Base-by-base conservation (phyloP, 30 jellyfish, hydroid and myxozoan genomes). In the Aurelia sp. region DNA sequence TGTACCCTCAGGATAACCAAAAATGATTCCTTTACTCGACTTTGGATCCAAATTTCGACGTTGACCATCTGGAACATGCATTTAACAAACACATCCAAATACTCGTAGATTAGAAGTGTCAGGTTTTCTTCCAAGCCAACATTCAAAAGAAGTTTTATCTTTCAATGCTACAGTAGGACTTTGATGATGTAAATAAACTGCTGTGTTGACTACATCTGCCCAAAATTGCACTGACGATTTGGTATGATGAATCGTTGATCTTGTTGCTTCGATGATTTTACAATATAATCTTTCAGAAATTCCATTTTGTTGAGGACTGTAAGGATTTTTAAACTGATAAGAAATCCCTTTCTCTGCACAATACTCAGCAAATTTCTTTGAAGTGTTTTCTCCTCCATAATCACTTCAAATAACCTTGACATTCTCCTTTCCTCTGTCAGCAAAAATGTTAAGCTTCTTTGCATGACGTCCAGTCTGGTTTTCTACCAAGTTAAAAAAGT, bases 181-280 rank as follows among this genome's bases (percentile, higher is more conserved):
- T 17, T 73, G 80, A 65, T 85, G 74, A 21, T 68, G 76, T 48
- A 73, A 40, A 85, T 85, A 74, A 22, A 53, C 89, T 4, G 95
- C 89, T 55, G 93, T 83, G 81, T 61, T 83, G 1, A 71, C 86
- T 61, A 85, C 89, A 51, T 85, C 95, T 65, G 95, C 95, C 95
- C 89, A 73, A 50, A 73, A 85, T 1, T 41, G 66, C 41, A 62
- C 1, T 27, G 33, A 2, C 33, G 2, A 27, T 2, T 27, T 27
- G 1, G 33, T 2, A 27, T 27, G 33, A 27, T 27, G 33, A 27
- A 27, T 27, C 33, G 2, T 27, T 27, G 33, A 27, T 27, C 33
- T 27, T 27, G 33, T 27, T 2, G 33, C 33, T 27, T 27, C 33
- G 2, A 27, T 27, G 33, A 27, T 27, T 27, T 1, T 9, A 52